Conservation (phyloP, 2,888 invertebrate species). For the Napeogenes sylphis region DNA sequence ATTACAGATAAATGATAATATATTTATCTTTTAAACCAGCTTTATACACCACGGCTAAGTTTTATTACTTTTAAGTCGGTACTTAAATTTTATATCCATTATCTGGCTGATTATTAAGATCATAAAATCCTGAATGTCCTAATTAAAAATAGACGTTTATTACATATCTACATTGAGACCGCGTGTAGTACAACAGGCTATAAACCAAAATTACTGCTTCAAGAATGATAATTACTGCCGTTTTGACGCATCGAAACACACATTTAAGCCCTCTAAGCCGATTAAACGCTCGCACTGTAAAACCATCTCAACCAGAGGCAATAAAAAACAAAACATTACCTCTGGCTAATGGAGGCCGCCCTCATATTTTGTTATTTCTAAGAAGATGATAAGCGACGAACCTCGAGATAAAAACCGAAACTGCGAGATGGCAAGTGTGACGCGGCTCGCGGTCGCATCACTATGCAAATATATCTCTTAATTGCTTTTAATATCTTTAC, state of each 20-base stretch:
- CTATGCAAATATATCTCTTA: conserved; percentile 68
- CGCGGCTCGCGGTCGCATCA: conserved; percentile 48
- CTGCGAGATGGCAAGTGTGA: conserved; percentile 58
- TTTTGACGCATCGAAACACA: conserved; percentile 54
- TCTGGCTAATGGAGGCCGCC: conserved; percentile 48
- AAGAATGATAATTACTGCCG: conserved; percentile 56
- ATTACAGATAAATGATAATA: no score
- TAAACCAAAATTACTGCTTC: conserved; percentile 60
- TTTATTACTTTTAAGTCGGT: conserved; percentile 22
- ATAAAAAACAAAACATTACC: conserved; percentile 52
- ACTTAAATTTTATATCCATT: conserved; percentile 45
- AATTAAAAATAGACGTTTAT: conserved; percentile 66
- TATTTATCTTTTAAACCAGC: no score
- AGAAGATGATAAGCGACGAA: conserved; percentile 51
- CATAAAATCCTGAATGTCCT: conserved; percentile 56
- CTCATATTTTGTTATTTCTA: conserved; percentile 46
- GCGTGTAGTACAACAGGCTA: conserved; percentile 50
- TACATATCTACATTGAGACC: conserved; percentile 43
- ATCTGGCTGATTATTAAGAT: conserved; percentile 55
- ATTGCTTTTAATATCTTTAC: conserved; percentile 64
- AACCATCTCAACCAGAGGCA: conserved; percentile 48
- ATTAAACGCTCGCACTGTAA: conserved; percentile 37
- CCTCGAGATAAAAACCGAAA: conserved; percentile 55
- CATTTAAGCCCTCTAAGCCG: conserved; percentile 38
- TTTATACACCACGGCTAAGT: conserved; percentile 11